phyloP scores from a whole-genome alignment of 2,113 vertebrate species.

The Myxocyprinus asiaticus region DNA sequence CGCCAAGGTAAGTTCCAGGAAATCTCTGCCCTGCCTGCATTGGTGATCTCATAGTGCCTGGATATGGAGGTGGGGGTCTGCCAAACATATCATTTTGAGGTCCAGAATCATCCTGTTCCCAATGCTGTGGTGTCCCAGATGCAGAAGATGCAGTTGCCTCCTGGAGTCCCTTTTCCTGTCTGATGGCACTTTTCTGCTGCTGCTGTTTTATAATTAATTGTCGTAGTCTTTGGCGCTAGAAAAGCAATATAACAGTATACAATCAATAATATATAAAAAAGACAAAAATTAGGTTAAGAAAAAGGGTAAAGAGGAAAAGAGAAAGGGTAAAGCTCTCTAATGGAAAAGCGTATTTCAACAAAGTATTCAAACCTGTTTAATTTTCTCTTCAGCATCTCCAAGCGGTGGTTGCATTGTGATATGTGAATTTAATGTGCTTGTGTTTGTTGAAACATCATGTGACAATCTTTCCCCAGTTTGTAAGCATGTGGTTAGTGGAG shows the following conservation, averaged over 20 bases:
- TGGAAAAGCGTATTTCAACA: background rate
- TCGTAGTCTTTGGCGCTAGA: conserved; percentile 85
- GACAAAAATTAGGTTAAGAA: background rate
- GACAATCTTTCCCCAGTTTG: conserved; percentile 65
- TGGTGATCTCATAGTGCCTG: conserved; percentile 76
- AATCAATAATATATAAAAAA: background rate
- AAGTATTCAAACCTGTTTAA: conserved; percentile 83
- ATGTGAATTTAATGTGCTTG: conserved; percentile 71
- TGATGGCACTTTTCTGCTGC: conserved; percentile 85
- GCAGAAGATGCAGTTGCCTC: conserved; percentile 68
- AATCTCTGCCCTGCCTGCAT: conserved; percentile 72
- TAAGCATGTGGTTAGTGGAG: conserved; percentile 77
- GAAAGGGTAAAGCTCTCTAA: background rate
- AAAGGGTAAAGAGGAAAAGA: background rate
- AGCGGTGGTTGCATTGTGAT: conserved; percentile 80
- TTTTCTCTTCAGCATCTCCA: conserved; percentile 86
- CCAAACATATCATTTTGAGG: conserved; percentile 74
- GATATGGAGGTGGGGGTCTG: conserved; percentile 92
- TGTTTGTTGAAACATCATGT: conserved; percentile 69
- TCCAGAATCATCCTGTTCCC: conserved; percentile 81
- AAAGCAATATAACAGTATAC: conserved; percentile 2
- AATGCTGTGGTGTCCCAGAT: conserved; percentile 70
- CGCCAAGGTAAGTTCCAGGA: conserved; percentile 69
- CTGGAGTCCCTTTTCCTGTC: conserved; percentile 86
- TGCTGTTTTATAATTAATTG: conserved; percentile 93